These are phyloP conservation scores for Acanthurus tractus DNA, from an alignment of 2,797 vertebrate species.

Conservation along the genomic window DNA sequence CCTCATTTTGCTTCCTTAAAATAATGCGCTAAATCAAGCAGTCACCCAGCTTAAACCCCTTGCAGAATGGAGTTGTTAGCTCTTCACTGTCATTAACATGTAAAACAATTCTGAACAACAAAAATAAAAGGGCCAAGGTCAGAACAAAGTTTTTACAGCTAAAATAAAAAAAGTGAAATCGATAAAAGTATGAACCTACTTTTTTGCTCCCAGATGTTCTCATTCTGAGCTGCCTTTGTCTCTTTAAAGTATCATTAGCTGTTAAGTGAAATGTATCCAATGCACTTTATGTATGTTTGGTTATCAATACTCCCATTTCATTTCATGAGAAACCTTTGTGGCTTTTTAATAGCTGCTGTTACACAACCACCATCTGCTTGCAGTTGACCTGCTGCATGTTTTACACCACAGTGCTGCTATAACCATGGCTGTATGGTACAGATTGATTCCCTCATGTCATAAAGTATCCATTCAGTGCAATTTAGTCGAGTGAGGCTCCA, in stretches of 20 bases:
- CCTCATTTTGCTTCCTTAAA: too few relatives aligned
- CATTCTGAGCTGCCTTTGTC: neutral
- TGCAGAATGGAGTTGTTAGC: neutral
- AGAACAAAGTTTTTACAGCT: constrained; percentile 19
- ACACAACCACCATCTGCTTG: constrained; percentile 70
- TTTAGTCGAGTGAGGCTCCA: constrained; percentile 38
- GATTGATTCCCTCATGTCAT: constrained; percentile 63
- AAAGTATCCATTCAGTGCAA: constrained; percentile 57
- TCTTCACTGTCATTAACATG: neutral
- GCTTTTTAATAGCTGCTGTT: constrained; percentile 70
- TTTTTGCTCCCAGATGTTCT: constrained; percentile 54
- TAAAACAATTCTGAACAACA: neutral
- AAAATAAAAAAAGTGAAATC: constrained; percentile 10
- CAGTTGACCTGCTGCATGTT: constrained; percentile 66
- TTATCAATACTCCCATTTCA: constrained; percentile 63
- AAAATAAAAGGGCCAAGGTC: constrained; percentile 42
- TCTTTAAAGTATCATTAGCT: constrained; percentile 60
- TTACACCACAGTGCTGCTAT: constrained; percentile 36
- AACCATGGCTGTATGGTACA: constrained; percentile 41
- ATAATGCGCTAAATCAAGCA: too few relatives aligned
- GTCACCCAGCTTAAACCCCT: neutral
- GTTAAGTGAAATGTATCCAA: constrained; percentile 53
- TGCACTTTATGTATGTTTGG: constrained; percentile 44
- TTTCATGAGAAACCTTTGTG: constrained; percentile 62
- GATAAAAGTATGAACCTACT: constrained; percentile 3